Evolutionary conservation across 2,888 invertebrate species (phyloP), one percentile per base, ranked within the genome.

Genomic region (Elegia similella): DNA sequence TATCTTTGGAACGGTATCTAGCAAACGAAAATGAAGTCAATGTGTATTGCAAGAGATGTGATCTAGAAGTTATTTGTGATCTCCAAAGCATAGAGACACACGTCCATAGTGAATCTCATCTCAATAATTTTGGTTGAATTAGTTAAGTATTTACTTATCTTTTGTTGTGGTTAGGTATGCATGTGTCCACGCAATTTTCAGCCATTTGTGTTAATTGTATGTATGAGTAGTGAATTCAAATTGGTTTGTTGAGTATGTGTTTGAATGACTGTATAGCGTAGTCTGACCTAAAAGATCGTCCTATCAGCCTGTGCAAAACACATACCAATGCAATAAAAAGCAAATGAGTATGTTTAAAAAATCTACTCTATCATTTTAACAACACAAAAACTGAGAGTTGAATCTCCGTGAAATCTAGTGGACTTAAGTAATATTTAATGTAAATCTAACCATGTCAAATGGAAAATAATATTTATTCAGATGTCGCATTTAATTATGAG

Each of bases 11-110:
- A 15, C 65, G 67, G 13, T 85, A 71, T 59, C 64, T 85, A 47
- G 59, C 72, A 0, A 73, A 78, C 57, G 77, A 84, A 59, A 72
- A 80, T 60, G 82, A 86, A 50, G 65, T 64, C 13, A 76, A 74
- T 63, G 86, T 79, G 0, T 79, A 69, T 60, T 87, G 87, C 57
- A 77, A 74, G 42, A 82, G 72, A 66, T 87, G 87, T 59, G 68
- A 82, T 16, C 50, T 72, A 32, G 73, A 79, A 55, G 63, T 87
- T 7, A 54, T 64, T 1, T 86, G 86, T 56, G 76, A 74, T 10
- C 13, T 61, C 2, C 67, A 70, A 32, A 73, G 64, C 46, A 71
- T 87, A 52, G 76, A 79, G 29, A 72, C 67, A 12, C 86, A 87
- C 61, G 75, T 86, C 0, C 69, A 73, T 55, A 82, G 78, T 32